Base-by-base conservation (phyloP, 2,888 invertebrate species). In the Ophion ventricosus region DNA sequence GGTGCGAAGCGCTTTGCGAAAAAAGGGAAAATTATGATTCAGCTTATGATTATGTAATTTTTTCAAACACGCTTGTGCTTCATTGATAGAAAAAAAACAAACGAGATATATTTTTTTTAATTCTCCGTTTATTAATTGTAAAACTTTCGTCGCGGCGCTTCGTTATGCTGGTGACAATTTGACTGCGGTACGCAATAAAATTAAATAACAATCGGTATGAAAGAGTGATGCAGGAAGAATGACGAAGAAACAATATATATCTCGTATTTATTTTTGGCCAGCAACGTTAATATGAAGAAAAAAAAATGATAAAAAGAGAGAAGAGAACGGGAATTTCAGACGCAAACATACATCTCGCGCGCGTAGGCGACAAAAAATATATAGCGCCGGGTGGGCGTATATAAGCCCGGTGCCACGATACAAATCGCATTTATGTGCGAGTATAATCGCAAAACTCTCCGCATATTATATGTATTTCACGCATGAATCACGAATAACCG, bases 401-500 rank as follows among this genome's bases (percentile, higher is more conserved):
- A 11, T 14, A 73, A 85, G 40, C 70, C 80, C 75, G 78, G 75
- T 54, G 56, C 49, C 40, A 29, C 56, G 35, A 56, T 78, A 70
- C 43, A 26, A 84, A 72, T 74, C 74, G 77, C 25, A 29, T 49
- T 29, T 35, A 49, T 80, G 63, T 77, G 74, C 29, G 77, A 73
- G 73, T 74, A 20, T 78, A 73, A 78, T 80, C 77, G 75, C 74
- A 76, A 85, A 72, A 73, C 59, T 66, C 69, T 67, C 25, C 20
- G 67, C 80, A 56, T 63, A 78, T 85, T 85, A 87, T 87, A 20
- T 20, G 49, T 75, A 88, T 88, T 87, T 88, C 84, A 82, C 76
- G 78, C 83, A 85, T 89, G 88, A 90, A 88, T 89, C 90, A 90
- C 85, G 83, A 79, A 82, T 83, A 67, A 66, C 72, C 81, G 84